Percentiles rank a stretch among this genome's conserved stretches.
These are phyloP conservation scores for Chlorospingus flavigularis DNA, from an alignment of 2,797 vertebrate species.

Conservation along the genomic window DNA sequence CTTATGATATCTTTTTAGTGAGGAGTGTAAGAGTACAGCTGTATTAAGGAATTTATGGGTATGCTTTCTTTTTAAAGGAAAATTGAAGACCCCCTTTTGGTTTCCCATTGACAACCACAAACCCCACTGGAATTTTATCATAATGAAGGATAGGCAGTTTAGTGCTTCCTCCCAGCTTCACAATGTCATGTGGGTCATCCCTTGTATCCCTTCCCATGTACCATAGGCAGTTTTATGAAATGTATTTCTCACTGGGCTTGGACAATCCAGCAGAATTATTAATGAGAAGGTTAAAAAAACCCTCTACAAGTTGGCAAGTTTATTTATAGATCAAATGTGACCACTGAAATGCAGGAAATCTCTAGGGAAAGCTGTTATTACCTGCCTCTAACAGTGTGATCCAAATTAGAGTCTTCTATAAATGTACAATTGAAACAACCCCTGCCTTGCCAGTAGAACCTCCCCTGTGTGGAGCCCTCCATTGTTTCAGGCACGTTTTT, in stretches of 20 bases:
- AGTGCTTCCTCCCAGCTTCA: not conserved
- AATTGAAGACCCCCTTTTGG: not conserved
- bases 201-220: not conserved
- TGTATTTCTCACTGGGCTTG: not conserved
- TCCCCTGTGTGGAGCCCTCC: not conserved
- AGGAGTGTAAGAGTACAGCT: not conserved
- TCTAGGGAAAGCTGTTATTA: not conserved
- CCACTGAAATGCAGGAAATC: not conserved
- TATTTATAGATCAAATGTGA: not conserved
- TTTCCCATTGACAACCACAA: not conserved
- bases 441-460: not conserved
- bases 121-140: not conserved
- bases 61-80: not conserved
- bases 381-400: not conserved
- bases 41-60: not conserved
- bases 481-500: not conserved
- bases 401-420: not conserved
- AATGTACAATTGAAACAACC: not conserved
- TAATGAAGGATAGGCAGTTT: not conserved
- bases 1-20: not conserved
- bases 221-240: not conserved
- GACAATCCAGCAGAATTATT: not conserved
- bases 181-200: not conserved
- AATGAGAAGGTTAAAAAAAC: not conserved
- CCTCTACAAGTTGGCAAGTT: not conserved